phyloP scores from a whole-genome alignment of 2,113 vertebrate genomes.

The Merops nubicus region DNA sequence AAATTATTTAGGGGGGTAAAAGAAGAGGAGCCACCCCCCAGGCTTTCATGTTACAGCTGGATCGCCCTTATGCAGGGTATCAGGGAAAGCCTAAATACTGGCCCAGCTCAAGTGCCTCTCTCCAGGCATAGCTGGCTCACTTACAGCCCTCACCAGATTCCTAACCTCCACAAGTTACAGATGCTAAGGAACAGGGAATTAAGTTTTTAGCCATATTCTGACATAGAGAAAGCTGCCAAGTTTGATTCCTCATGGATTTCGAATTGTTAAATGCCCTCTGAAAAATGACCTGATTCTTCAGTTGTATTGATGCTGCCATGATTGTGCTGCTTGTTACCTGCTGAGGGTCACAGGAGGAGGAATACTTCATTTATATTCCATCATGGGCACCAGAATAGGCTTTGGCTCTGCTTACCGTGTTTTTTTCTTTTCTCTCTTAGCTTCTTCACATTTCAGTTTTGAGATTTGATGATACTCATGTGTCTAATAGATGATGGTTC shows the following conservation, averaged over 20 bases:
- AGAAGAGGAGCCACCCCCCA: not conserved
- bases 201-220: not conserved
- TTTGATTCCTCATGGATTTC: not conserved
- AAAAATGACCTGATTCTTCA: not conserved
- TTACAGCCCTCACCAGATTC: not conserved
- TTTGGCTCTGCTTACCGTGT: not conserved
- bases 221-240: not conserved
- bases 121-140: accelerated
- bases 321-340: not conserved
- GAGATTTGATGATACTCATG: not conserved
- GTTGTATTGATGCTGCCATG: not conserved
- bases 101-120: not conserved
- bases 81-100: not conserved
- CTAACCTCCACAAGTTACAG: too few species aligned
- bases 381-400: not conserved
- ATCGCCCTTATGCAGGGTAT: not conserved
- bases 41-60: not conserved
- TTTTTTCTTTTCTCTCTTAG: not conserved
- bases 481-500: not conserved
- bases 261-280: not conserved
- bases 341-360: not conserved
- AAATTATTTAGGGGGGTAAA: not conserved
- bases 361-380: not conserved
- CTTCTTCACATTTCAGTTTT: not conserved
- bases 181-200: not conserved